Evolutionary conservation across 1,140 invertebrate genomes (phyloP).

Genomic region (Lucilia sericata): DNA sequence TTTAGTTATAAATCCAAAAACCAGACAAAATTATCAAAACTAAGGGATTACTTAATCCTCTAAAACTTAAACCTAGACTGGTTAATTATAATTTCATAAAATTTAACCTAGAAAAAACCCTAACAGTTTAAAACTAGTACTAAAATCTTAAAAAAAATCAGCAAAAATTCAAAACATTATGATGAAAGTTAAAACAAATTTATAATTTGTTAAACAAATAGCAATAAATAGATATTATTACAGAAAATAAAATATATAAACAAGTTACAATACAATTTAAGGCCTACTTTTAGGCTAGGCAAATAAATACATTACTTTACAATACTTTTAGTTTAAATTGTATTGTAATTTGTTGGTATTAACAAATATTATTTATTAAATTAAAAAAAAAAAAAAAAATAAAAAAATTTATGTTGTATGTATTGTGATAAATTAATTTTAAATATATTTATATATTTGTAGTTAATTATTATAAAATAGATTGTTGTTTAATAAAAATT

Average conservation of each 20-base stretch:
- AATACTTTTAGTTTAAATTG: too few species aligned
- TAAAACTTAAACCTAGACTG: too few species aligned
- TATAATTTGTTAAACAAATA: slow-evolving; percentile 8
- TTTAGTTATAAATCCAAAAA: not conserved
- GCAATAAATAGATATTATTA: slow-evolving; percentile 18
- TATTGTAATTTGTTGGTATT: too few species aligned
- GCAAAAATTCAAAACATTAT: not conserved
- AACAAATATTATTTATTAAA: too few species aligned
- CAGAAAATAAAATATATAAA: not conserved
- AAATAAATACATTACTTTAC: not conserved
- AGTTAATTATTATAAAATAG: slow-evolving; percentile 7
- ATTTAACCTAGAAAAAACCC: not conserved
- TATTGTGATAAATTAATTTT: slow-evolving; percentile 24
- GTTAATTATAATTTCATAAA: too few species aligned
- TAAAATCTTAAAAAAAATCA: not conserved
- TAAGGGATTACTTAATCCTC: too few species aligned
- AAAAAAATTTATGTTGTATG: slow-evolving; percentile 11
- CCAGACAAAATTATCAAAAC: not conserved
- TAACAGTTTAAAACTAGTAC: not conserved
- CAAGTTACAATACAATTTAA: not conserved
- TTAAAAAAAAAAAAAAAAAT: not conserved
- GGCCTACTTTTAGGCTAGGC: not conserved
- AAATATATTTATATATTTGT: not conserved
- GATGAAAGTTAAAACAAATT: not conserved
- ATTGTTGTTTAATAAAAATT: not conserved